Evolutionary conservation across 2,113 vertebrate species (phyloP), one percentile per base, ranked within the genome.

Genomic region (Sapayoa aenigma): DNA sequence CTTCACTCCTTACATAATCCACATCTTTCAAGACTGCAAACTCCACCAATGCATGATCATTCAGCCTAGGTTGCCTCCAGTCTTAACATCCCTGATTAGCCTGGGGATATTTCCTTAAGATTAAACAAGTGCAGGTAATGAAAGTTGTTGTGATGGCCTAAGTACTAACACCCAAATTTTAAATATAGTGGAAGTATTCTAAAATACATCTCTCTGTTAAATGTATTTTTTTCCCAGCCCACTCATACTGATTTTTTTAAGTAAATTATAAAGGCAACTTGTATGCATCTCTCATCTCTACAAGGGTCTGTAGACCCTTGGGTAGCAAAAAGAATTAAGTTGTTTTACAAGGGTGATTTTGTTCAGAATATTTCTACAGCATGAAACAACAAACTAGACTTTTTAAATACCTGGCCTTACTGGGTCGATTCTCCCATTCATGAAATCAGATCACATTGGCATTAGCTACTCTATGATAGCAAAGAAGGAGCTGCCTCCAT

Each of bases 1-100:
- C 0, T 0, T 74, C 58, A 33, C 18, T 73, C 37, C 18, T 27
- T 37, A 23, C 5, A 7, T 42, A 11, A 58, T 37, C 35, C 25
- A 44, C 33, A 50, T 37, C 14, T 22, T 50, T 66, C 27, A 50
- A 18, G 22, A 37, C 37, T 59, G 12, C 8, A 52, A 66, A 59
- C 3, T 66, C 22, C 22, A 66, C 9, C 18, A 28, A 16, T n/a
- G n/a, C n/a, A n/a, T n/a, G n/a, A 58, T 44, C 8, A 33, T 15
- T 44, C 4, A 28, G 31, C 18, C 19, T 14, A 37, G 14, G 12
- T 23, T 58, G 31, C 2, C 9, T 28, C 22, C 6, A 88, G 10
- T n/a, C 27, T 58, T 42, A 4, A 65, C 31, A 22, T 58, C 17
- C 28, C 52, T 44, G 12, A 44, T 24, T 39, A 52, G 14, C 12